Evolutionary conservation across 2,888 invertebrate species (phyloP), one percentile per base, ranked within the genome.

Genomic region (Drosophila anceps): DNA sequence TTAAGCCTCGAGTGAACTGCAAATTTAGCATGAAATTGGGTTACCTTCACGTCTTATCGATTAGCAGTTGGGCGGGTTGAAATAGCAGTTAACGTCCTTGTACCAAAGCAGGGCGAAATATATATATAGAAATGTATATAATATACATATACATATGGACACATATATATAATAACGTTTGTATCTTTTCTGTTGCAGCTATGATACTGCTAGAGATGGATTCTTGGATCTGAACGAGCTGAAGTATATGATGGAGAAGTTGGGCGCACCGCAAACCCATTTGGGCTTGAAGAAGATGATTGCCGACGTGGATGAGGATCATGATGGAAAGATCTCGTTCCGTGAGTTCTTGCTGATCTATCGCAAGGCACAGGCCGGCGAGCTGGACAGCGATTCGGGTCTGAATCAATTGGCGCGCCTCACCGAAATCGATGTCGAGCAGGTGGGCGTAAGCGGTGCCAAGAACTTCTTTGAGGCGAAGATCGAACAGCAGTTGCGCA

Each of bases 381-480:
- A 98, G 93, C 94, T 99, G 65, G 95, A 96, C 81, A 95, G 95
- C 53, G 97, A 97, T 91, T 98, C 98, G 15, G 98, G 98, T 0
- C 94, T 99, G 61, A 96, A 95, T 74, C 96, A 98, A 75, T 93
- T 98, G 84, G 98, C 98, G 10, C 95, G 96, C 79, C 94, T 98
- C 35, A 97, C 97, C 8, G 98, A 98, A 93, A 96, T 98, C 69
- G 96, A 98, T 91, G 98, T 98, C 0, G 97, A 98, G 78, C 96
- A 98, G 94, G 98, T 98, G 24, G 98, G 98, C 1, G 98, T 98
- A 0, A 96, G 96, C 77, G 98, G 98, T 15, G 98, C 98, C 39
- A 98, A 98, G 92, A 96, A 96, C 91, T 98, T 98, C 94, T 98
- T 98, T 91, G 98, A 98, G 94, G 98, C 98, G 0, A 98, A 98